Base-by-base conservation (phyloP, 2,888 invertebrate species). In the Vannuccia rotundouncinata region DNA sequence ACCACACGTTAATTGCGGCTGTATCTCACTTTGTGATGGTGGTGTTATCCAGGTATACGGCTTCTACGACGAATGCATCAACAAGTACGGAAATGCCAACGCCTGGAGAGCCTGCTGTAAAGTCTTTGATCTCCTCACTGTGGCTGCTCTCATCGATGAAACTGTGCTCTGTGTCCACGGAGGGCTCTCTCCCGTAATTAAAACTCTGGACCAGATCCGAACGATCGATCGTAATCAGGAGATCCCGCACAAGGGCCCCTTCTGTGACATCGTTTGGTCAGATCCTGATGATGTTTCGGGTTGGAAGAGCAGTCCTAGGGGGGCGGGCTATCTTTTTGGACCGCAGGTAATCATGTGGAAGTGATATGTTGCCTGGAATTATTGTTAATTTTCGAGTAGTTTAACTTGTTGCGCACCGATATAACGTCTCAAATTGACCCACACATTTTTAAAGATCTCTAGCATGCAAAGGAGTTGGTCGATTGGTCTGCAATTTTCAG, bases 31-130 rank as follows among this genome's bases (percentile, higher is more conserved):
- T n/a, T n/a, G n/a, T n/a, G n/a, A n/a, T n/a, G n/a, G n/a, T n/a
- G n/a, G n/a, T n/a, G n/a, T n/a, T n/a, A n/a, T n/a, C n/a, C 10
- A 79, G 80, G 77, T 80, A 60, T 98, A 98, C 90, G 97, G 97
- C 59, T 98, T 98, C 90, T 98, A 97, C 89, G 97, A 99, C 90
- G 99, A 99, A 89, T 99, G 99, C 89, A 92, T 95, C 87, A 95
- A 93, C 84, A 99, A 99, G 90, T 99, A 99, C 90, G 99, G 99
- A 31, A 98, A 99, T 91, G 92, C 94, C 78, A 96, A 96, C 90
- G 95, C 97, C 75, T 99, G 99, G 97, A 94, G 95, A 88, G 94
- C 95, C 89, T 99, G 98, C 88, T 98, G 98, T 90, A 92, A 93
- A 89, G 96, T 98, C 74, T 99, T 99, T 90, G 98, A 99, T 90